Conservation (phyloP, 2,888 invertebrate genomes). For the Xestia sexstrigata region DNA sequence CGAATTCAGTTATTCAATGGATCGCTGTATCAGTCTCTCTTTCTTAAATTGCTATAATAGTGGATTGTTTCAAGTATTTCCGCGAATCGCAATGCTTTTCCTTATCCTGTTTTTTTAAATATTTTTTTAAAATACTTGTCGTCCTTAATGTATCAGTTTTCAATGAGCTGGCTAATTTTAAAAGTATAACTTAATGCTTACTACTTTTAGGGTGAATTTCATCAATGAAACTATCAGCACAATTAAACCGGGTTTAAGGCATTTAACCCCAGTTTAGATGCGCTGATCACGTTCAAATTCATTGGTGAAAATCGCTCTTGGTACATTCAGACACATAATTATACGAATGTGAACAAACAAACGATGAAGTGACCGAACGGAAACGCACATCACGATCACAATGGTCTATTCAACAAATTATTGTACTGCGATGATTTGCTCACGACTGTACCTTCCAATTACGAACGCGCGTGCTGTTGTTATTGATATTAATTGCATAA, state of each 20-base stretch:
- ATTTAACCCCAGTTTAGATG: too few species aligned
- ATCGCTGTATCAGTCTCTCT: background rate
- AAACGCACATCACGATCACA: slow-evolving; percentile 33
- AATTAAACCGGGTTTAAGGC: too few species aligned
- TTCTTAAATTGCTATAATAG: too few species aligned
- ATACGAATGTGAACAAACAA: slow-evolving; percentile 1
- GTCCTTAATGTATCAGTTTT: background rate
- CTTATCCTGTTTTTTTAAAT: background rate
- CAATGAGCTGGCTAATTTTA: background rate
- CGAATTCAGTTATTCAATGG: background rate
- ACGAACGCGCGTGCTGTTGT: slow-evolving; percentile 29
- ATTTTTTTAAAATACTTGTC: too few species aligned
- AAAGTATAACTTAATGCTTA: too few species aligned
- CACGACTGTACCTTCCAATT: slow-evolving; percentile 35
- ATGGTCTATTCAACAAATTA: slow-evolving; percentile 40
- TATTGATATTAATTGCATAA: slow-evolving; percentile 10
- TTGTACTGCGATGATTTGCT: slow-evolving; percentile 40
- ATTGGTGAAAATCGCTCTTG: background rate
- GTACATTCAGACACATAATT: background rate
- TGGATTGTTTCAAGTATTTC: background rate
- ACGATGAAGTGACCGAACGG: slow-evolving; percentile 33
- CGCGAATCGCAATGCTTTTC: background rate
- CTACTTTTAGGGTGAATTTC: background rate
- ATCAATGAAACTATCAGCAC: background rate
- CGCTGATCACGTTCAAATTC: background rate